Percentiles rank a stretch among this genome's conserved stretches.
Conservation (phyloP, 2,113 vertebrate species). For the Oenanthe oenanthe region DNA sequence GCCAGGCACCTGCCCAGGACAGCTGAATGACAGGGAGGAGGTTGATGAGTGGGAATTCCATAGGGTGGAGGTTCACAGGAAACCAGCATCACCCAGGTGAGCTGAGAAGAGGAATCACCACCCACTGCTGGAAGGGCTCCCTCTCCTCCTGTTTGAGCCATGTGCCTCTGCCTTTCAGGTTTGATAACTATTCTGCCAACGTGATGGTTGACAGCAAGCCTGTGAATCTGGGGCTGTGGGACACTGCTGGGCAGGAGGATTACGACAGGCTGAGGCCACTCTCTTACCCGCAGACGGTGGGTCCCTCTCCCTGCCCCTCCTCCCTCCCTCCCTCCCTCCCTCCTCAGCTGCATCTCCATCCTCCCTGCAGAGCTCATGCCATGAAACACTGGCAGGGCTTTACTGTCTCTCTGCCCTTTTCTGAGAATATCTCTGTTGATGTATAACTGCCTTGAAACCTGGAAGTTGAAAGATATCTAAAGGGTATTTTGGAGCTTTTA, state of each 20-base stretch:
- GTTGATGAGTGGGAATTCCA: not conserved
- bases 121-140: not conserved
- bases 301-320: not conserved
- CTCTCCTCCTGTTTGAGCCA: not conserved
- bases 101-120: not conserved
- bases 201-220: constrained; percentile 89
- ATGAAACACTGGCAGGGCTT: not conserved
- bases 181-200: constrained; percentile 85
- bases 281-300: constrained; percentile 84
- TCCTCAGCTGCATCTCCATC: not conserved
- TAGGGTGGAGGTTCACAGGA: not conserved
- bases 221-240: constrained; percentile 85
- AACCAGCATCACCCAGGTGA: not conserved
- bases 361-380: not conserved
- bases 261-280: constrained; percentile 87
- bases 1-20: not conserved
- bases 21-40: not conserved
- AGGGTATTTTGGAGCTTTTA: not conserved
- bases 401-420: not conserved
- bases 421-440: not conserved
- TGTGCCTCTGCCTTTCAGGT: constrained; percentile 63
- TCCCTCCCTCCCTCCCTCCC: not conserved
- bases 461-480: not conserved
- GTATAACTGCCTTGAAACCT: not conserved
- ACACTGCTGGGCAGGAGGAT: constrained; percentile 91